These are phyloP conservation scores for Nestor notabilis DNA, from an alignment of 2,113 vertebrate genomes.

Conservation along the genomic window DNA sequence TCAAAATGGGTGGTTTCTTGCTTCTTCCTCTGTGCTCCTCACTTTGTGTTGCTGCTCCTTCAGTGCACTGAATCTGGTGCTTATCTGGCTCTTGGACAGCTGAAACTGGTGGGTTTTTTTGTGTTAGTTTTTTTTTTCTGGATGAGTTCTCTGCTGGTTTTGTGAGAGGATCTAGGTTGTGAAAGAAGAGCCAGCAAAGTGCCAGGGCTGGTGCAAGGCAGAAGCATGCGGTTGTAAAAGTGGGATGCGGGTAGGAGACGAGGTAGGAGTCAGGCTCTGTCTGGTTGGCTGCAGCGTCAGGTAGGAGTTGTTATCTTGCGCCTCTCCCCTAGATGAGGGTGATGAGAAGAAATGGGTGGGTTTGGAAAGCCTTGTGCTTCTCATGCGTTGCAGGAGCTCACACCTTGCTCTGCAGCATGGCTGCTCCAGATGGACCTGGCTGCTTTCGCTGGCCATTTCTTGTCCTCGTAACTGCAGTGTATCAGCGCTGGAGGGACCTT, in stretches of 20 bases:
- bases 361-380: not conserved
- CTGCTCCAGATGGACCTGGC: not conserved
- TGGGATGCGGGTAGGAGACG: not conserved
- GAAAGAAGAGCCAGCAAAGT: not conserved
- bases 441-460: fast-evolving
- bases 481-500: not conserved
- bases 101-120: not conserved
- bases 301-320: not conserved
- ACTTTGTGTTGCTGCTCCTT: not conserved
- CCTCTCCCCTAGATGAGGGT: not conserved
- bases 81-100: not conserved
- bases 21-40: not conserved
- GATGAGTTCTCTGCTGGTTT: not conserved
- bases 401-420: fast-evolving
- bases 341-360: not conserved
- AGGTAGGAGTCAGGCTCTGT: fast-evolving
- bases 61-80: fast-evolving
- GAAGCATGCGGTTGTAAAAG: not conserved
- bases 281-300: fast-evolving
- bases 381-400: not conserved
- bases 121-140: not conserved
- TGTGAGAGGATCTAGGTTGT: not conserved
- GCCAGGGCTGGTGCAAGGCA: not conserved
- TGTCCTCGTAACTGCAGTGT: fast-evolving
- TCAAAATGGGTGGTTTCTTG: not conserved